These are phyloP conservation scores for Pterobdella sp. DNA, from an alignment of 2,888 invertebrate species.

Conservation along the genomic window DNA sequence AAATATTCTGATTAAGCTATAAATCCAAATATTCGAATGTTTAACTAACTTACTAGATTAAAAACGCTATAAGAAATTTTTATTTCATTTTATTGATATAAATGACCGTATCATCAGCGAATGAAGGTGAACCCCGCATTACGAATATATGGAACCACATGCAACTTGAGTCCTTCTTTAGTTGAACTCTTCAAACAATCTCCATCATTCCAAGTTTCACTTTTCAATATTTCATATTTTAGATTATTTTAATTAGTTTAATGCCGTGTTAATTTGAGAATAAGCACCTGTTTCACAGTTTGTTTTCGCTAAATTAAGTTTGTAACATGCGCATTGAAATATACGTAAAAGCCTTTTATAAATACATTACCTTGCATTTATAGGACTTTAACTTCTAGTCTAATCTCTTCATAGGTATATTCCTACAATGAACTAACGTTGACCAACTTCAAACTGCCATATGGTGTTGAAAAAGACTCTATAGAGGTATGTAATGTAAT, in stretches of 20 bases:
- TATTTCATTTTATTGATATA: neutral
- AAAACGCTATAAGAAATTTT: neutral
- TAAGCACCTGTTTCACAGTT: too few species aligned
- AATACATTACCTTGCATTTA: too few species aligned
- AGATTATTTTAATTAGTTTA: neutral
- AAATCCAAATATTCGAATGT: too few species aligned
- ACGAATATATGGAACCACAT: neutral
- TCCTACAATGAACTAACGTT: conserved; percentile 23
- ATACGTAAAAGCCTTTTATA: too few species aligned
- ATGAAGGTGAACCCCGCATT: conserved; percentile 22
- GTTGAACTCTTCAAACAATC: conserved; percentile 15
- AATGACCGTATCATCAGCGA: neutral
- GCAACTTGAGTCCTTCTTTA: conserved; percentile 7
- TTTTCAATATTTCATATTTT: neutral
- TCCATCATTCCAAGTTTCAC: neutral
- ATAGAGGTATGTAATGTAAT: too few species aligned
- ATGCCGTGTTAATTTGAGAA: too few species aligned
- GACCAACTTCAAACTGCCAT: conserved; percentile 25
- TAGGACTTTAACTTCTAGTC: too few species aligned
- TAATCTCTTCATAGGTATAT: conserved; percentile 10
- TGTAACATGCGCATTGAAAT: too few species aligned
- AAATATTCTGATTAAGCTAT: too few species aligned
- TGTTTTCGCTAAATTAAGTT: too few species aligned
- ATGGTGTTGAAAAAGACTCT: conserved; percentile 21
- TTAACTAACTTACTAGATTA: too few species aligned